Conservation (phyloP, 2,888 invertebrate species). For the Amorpha juglandis region DNA sequence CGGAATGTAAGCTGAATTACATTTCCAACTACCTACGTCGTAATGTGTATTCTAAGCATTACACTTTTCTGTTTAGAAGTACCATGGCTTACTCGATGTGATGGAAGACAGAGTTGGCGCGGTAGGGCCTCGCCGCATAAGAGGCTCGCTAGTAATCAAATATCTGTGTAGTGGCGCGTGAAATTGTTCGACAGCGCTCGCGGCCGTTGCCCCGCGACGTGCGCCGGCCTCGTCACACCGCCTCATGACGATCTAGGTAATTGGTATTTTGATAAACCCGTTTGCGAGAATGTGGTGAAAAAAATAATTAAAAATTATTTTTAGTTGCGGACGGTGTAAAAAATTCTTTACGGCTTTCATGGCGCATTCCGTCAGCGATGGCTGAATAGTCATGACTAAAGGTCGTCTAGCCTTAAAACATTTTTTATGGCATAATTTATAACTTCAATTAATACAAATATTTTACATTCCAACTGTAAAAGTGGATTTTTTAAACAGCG, state of each 20-base stretch:
- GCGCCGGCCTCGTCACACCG: slow-evolving; percentile 36
- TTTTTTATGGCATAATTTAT: neutral
- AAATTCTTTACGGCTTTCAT: neutral
- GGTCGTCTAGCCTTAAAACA: too few species aligned
- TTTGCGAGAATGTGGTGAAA: slow-evolving; percentile 26
- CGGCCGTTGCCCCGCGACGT: slow-evolving; percentile 66
- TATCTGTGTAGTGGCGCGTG: slow-evolving; percentile 76
- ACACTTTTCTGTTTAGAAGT: neutral
- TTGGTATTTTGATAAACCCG: slow-evolving; percentile 29
- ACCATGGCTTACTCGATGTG: neutral
- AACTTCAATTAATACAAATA: neutral
- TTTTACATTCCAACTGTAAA: neutral
- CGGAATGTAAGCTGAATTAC: too few species aligned
- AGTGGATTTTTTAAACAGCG: neutral
- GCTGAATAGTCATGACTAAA: neutral
- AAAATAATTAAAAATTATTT: slow-evolving; percentile 30
- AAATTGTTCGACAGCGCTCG: slow-evolving; percentile 64
- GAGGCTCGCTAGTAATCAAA: slow-evolving; percentile 63
- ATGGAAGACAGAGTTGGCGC: slow-evolving; percentile 34
- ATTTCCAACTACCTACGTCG: too few species aligned
- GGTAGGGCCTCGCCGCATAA: slow-evolving; percentile 51
- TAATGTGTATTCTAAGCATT: neutral
- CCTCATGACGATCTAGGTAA: slow-evolving; percentile 28
- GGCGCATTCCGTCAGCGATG: neutral
- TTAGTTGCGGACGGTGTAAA: slow-evolving; percentile 8